Evolutionary conservation across 2,888 invertebrate species (phyloP), one percentile per base, ranked within the genome.

Genomic region (Phytoseiulus persimilis): DNA sequence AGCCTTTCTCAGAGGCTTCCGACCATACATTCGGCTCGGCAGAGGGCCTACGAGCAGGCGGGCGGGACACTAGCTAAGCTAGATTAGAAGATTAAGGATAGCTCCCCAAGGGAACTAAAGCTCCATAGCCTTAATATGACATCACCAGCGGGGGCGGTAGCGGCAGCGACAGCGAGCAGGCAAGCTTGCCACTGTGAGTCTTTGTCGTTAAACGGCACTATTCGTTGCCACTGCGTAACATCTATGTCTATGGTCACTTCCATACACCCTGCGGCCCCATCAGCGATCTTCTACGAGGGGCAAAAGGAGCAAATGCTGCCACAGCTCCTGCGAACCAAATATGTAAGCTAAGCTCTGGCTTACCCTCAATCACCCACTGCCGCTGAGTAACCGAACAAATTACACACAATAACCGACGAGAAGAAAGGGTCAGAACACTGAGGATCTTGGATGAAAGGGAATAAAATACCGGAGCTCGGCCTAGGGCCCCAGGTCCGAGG

Each of bases 21-120:
- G 1, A 28, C 18, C 28, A 65, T 28, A 18, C 65, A 65, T 65
- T 65, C 65, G 18, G 65, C 65, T 39, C 65, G 18, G 28, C 11
- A 65, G 18, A 28, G 28, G 23, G 65, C 28, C 23, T 14, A 3
- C 28, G 65, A 28, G 65, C 14, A 18, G 65, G 65, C 65, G 87
- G 18, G 33, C 87, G n/a, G 32, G n/a, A n/a, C n/a, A n/a, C n/a
- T 39, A 87, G 87, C 32, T 87, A 87, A 87, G 87, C 87, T 87
- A 45, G 87, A 87, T 87, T 87, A 87, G 45, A 45, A 87, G 87
- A 87, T 87, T 87, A 87, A 87, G 87, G 9, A 87, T 87, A 33
- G 65, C 5, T 18, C 18, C 65, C 65, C 65, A 65, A 28, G 23
- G 18, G 65, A 28, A 28, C 65, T 18, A 28, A 65, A 65, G 65